Conservation (phyloP, 2,797 vertebrate genomes). For the Tauraco hartlaubi region DNA sequence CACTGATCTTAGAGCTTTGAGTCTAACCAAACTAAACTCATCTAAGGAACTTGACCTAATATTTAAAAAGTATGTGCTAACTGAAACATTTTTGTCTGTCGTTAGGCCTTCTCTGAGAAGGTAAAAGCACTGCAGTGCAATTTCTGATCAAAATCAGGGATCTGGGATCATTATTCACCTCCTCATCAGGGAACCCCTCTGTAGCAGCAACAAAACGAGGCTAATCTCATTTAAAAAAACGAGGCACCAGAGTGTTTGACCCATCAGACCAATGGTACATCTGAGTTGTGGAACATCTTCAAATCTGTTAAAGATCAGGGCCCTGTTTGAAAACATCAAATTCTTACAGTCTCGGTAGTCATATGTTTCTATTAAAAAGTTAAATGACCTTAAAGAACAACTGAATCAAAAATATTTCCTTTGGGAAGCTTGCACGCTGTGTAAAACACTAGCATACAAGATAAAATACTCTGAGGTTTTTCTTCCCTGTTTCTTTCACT, state of each 20-base stretch:
- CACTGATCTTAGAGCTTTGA: not conserved
- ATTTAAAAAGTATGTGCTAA: not conserved
- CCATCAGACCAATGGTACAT: too few relatives aligned
- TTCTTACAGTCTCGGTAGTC: not conserved
- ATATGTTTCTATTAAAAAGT: not conserved
- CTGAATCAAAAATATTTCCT: not conserved
- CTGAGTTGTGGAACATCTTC: not conserved
- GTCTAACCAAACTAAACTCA: not conserved
- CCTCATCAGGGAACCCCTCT: too few relatives aligned
- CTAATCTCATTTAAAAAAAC: not conserved
- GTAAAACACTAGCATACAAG: not conserved
- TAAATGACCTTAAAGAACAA: not conserved
- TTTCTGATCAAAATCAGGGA: not conserved
- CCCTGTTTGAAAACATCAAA: not conserved
- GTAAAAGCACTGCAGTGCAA: not conserved
- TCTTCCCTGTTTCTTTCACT: not conserved
- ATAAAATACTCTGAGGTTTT: not conserved
- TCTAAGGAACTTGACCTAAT: not conserved
- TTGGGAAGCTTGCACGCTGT: not conserved
- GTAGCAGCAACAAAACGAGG: not conserved
- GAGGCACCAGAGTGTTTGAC: not conserved
- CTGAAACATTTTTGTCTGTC: not conserved
- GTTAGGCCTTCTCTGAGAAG: not conserved
- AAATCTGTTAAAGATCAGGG: not conserved
- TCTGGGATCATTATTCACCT: not conserved